Percentiles rank a stretch among this genome's conserved stretches.
Evolutionary conservation across 2,113 vertebrate species (phyloP).

Genomic region (Myotis lucifugus): DNA sequence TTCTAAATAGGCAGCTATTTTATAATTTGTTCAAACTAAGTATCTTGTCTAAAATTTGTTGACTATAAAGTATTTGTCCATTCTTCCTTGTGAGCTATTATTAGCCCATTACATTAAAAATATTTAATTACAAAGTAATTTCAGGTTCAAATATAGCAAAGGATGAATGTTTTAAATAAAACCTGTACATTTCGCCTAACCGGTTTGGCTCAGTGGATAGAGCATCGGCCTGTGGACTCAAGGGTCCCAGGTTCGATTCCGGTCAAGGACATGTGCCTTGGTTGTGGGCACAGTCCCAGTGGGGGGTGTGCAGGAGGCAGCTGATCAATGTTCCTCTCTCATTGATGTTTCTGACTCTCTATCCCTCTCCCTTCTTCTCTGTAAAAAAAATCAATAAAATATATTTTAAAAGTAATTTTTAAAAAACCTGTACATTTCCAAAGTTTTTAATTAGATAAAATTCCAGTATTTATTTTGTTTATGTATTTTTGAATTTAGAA

Average conservation of each 20-base stretch:
- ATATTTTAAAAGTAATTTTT: too few relatives aligned
- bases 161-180: constrained; percentile 18
- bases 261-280: too few relatives aligned
- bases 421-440: background rate
- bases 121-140: constrained; percentile 52
- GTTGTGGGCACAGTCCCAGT: too few relatives aligned
- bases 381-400: too few relatives aligned
- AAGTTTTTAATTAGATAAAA: background rate
- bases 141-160: constrained; percentile 22
- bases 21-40: constrained; percentile 34
- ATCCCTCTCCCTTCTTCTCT: too few relatives aligned
- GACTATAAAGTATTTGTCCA: background rate
- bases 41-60: background rate
- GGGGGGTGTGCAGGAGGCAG: too few relatives aligned
- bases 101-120: constrained; percentile 16
- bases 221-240: too few relatives aligned
- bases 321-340: too few relatives aligned
- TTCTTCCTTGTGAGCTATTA: background rate
- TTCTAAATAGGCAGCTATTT: constrained; percentile 1
- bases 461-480: background rate
- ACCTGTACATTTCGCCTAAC: too few relatives aligned
- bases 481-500: constrained; percentile 17
- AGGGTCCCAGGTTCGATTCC: too few relatives aligned
- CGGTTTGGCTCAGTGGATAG: too few relatives aligned
- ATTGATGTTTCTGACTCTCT: too few relatives aligned